phyloP scores from a whole-genome alignment of 2,797 vertebrate species.

The Emydoidea blandingii region DNA sequence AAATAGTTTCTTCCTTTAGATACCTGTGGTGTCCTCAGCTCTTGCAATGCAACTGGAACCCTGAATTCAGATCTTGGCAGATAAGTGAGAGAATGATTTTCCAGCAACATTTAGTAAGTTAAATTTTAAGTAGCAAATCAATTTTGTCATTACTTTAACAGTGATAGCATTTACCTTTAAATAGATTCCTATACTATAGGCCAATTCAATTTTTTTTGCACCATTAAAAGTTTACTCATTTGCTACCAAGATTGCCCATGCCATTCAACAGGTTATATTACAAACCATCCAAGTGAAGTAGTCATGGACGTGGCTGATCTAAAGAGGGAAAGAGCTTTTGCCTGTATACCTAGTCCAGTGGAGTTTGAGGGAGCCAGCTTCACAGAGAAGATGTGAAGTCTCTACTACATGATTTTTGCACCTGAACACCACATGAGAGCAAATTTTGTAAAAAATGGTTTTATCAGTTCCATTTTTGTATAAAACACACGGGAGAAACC shows the following conservation, averaged over 20 bases:
- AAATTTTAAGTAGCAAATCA: too few relatives aligned
- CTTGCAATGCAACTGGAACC: neutral
- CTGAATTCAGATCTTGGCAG: neutral
- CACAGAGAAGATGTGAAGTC: neutral
- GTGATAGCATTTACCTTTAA: too few relatives aligned
- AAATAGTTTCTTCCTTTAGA: neutral
- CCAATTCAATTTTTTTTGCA: too few relatives aligned
- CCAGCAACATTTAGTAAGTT: neutral
- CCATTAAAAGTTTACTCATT: neutral
- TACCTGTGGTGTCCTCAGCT: neutral
- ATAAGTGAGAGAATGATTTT: neutral
- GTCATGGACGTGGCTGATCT: neutral
- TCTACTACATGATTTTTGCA: neutral
- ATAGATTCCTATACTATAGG: too few relatives aligned
- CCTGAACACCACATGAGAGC: neutral
- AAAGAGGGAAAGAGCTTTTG: neutral
- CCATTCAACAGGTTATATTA: neutral
- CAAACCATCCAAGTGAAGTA: neutral
- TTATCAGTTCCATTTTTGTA: constrained; percentile 95
- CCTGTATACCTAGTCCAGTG: neutral
- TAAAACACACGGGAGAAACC: constrained; percentile 92
- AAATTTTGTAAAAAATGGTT: constrained; percentile 91
- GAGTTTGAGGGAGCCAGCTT: neutral
- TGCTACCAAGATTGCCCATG: neutral
- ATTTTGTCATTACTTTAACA: too few relatives aligned